A percentile compares a stretch with the other conserved stretches of the same genome.
Evolutionary conservation across 2,797 vertebrate species (phyloP).

Genomic region (Oryzias sinensis): DNA sequence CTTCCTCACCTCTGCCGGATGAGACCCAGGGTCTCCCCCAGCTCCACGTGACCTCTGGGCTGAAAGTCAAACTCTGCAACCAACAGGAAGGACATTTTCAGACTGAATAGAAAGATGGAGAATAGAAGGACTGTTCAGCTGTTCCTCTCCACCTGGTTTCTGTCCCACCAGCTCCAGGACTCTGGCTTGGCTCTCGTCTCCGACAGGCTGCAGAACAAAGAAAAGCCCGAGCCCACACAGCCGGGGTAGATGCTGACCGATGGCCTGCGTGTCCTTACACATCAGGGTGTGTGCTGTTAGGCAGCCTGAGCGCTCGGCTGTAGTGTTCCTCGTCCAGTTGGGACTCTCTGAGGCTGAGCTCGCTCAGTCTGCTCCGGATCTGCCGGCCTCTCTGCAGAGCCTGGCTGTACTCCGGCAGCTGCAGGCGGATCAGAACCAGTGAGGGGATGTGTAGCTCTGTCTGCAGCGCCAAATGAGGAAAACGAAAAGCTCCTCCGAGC

Average conservation of each 20-base stretch:
- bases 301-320: constrained; percentile 78
- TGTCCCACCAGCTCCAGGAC: constrained; percentile 83
- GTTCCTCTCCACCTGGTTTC: constrained; percentile 78
- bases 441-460: neutral
- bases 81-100: constrained; percentile 4
- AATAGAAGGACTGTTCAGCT: neutral
- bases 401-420: constrained; percentile 77
- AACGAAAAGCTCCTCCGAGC: neutral
- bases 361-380: constrained; percentile 72
- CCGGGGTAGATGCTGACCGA: too few relatives aligned
- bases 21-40: constrained; percentile 85
- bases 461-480: neutral
- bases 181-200: constrained; percentile 87
- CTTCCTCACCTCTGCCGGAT: constrained; percentile 85
- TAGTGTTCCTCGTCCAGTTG: constrained; percentile 83
- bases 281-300: constrained; percentile 86
- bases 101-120: neutral
- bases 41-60: constrained; percentile 83
- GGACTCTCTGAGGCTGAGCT: constrained; percentile 67
- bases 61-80: constrained; percentile 83
- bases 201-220: constrained; percentile 76
- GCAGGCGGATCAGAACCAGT: neutral
- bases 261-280: constrained; percentile 68
- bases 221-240: too few relatives aligned
- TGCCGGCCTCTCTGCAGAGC: constrained; percentile 75